These are phyloP conservation scores for Rhinopithecus roxellana DNA, from an alignment of 2,113 vertebrate species.

Conservation along the genomic window DNA sequence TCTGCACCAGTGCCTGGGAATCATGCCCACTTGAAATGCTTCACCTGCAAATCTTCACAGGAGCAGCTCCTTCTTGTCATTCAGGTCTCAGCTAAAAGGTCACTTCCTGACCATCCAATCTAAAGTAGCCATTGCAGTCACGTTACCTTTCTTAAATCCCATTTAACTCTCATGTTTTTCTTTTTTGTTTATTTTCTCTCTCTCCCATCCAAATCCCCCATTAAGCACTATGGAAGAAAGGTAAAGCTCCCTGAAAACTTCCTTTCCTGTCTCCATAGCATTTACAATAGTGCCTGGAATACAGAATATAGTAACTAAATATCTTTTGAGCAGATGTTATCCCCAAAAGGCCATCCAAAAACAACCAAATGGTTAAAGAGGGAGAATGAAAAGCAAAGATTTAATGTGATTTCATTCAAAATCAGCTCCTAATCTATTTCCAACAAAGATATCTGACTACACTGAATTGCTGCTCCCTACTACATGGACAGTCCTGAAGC, in stretches of 20 bases:
- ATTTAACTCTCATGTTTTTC: not conserved
- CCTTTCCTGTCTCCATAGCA: not conserved
- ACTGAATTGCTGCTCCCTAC: not conserved
- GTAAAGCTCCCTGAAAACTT: not conserved
- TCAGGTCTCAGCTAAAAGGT: not conserved
- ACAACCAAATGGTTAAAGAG: not conserved
- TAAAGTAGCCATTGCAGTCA: not conserved
- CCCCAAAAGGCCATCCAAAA: not conserved
- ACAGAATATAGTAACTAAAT: accelerated
- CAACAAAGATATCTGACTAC: not conserved
- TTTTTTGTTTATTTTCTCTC: not conserved
- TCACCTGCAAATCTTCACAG: not conserved
- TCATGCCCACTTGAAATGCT: not conserved
- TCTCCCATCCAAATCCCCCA: not conserved
- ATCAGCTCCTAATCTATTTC: not conserved
- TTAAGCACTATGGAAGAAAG: not conserved
- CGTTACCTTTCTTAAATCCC: not conserved
- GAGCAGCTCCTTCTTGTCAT: not conserved
- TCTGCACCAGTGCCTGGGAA: not conserved
- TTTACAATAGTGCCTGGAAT: not conserved
- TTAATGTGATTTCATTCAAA: not conserved
- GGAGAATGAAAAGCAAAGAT: not conserved
- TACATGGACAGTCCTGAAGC: not conserved
- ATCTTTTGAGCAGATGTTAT: not conserved
- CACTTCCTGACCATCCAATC: not conserved